phyloP scores from a whole-genome alignment of 1,140 invertebrate species.

The Drosophila setifemur region DNA sequence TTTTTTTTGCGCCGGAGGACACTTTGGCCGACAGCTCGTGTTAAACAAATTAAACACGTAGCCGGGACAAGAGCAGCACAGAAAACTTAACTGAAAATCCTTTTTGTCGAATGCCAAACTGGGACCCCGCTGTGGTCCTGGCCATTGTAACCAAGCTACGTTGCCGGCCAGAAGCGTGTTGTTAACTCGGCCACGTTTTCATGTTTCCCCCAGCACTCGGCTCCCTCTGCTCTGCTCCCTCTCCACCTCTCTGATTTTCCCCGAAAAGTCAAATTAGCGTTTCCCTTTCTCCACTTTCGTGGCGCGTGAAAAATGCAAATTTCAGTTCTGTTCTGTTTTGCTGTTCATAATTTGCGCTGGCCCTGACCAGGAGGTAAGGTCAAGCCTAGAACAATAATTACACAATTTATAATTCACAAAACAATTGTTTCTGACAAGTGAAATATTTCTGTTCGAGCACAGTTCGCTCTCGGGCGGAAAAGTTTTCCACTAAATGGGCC shows the following conservation, averaged over 20 bases:
- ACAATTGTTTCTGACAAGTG: conserved; percentile 75
- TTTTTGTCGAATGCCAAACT: conserved; percentile 45
- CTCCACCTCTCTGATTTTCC: background rate
- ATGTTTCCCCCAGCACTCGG: background rate
- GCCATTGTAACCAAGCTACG: conserved; percentile 38
- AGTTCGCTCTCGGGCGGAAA: conserved; percentile 32
- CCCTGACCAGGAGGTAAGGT: conserved; percentile 52
- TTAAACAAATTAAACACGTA: conserved; percentile 74
- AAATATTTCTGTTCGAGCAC: conserved; percentile 46
- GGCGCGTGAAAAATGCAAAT: conserved; percentile 63
- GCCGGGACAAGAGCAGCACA: background rate
- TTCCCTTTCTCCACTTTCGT: conserved; percentile 10
- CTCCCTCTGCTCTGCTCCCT: conserved; percentile 6
- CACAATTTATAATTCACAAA: conserved; percentile 70
- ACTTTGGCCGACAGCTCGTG: conserved; percentile 36
- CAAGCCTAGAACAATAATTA: conserved; percentile 63
- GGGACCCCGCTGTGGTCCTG: conserved; percentile 22
- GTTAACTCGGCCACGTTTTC: conserved; percentile 52
- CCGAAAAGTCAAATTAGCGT: conserved; percentile 54
- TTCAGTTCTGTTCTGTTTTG: too few species aligned
- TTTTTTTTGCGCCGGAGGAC: background rate
- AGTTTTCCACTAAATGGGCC: conserved; percentile 43
- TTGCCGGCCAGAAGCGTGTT: conserved; percentile 50
- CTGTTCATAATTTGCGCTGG: conserved; percentile 40
- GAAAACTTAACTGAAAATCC: conserved; percentile 42